These are phyloP conservation scores for Phalanger gymnotis DNA, from an alignment of 2,797 vertebrate genomes.

Conservation along the genomic window DNA sequence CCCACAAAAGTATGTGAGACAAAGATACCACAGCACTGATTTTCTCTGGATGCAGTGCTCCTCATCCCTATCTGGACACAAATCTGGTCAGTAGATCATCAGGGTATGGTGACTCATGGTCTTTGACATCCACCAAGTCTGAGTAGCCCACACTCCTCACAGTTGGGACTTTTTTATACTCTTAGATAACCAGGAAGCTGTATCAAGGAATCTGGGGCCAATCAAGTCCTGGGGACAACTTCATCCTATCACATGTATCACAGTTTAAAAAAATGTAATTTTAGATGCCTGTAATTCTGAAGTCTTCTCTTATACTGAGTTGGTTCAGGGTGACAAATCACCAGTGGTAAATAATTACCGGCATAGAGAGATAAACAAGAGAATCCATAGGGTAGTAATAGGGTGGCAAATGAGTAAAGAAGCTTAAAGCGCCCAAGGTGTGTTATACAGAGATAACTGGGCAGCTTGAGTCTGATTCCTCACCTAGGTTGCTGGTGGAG, in stretches of 20 bases:
- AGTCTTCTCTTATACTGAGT: background rate
- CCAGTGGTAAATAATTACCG: background rate
- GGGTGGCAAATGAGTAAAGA: background rate
- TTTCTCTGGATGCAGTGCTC: background rate
- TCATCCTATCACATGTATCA: background rate
- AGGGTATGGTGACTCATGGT: background rate
- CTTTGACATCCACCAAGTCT: background rate
- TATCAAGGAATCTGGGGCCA: too few relatives aligned
- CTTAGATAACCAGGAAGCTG: background rate
- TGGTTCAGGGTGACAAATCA: background rate
- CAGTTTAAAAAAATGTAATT: background rate
- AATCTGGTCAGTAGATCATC: background rate
- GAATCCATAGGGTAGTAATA: background rate
- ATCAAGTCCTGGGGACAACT: background rate
- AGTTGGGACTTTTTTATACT: background rate
- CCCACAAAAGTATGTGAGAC: background rate
- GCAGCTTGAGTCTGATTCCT: too few relatives aligned
- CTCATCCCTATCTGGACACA: background rate
- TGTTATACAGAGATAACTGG: background rate
- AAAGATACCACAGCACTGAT: background rate
- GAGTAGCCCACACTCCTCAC: background rate
- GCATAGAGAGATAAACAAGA: background rate
- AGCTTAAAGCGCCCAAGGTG: background rate
- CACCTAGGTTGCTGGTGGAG: too few relatives aligned
- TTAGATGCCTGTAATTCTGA: background rate